These are phyloP conservation scores for Brachyrhaphis roseni DNA, from an alignment of 2,797 vertebrate species.

Conservation along the genomic window DNA sequence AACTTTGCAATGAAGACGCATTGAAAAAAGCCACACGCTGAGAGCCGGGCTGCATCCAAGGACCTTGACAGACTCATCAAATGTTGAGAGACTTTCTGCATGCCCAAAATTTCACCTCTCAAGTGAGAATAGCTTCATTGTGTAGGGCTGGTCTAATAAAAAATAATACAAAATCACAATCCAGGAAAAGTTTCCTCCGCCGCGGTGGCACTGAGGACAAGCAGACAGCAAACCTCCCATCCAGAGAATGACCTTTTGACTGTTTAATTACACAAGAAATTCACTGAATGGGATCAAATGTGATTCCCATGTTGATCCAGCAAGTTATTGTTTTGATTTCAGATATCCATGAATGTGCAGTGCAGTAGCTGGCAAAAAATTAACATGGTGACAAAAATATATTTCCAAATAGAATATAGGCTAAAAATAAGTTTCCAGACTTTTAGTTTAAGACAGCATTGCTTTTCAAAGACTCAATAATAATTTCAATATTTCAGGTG, in stretches of 20 bases:
- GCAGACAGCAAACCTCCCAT: slow-evolving; percentile 51
- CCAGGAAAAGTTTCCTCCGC: slow-evolving; percentile 34
- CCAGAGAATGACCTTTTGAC: slow-evolving; percentile 26
- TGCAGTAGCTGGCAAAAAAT: not conserved
- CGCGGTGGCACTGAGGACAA: slow-evolving; percentile 15
- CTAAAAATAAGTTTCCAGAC: not conserved
- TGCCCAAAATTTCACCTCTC: slow-evolving; percentile 62
- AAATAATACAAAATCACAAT: slow-evolving; percentile 12
- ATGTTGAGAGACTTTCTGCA: slow-evolving; percentile 61
- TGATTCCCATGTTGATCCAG: not conserved
- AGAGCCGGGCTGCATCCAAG: slow-evolving; percentile 64
- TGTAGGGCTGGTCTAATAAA: slow-evolving; percentile 51
- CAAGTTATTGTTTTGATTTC: not conserved
- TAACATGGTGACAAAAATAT: not conserved
- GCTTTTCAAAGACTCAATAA: not conserved
- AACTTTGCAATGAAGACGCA: slow-evolving; percentile 65
- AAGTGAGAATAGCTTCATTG: slow-evolving; percentile 46
- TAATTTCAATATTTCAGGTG: not conserved
- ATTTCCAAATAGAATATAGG: not conserved
- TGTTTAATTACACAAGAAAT: slow-evolving; percentile 28
- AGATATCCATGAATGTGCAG: not conserved
- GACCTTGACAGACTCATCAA: slow-evolving; percentile 71
- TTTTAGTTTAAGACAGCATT: not conserved
- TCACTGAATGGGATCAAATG: slow-evolving; percentile 43
- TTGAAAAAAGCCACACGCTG: slow-evolving; percentile 72